Percentiles rank a stretch among this genome's conserved stretches.
These are phyloP conservation scores for Ectropis crepuscularia DNA, from an alignment of 2,888 invertebrate species.

Conservation along the genomic window DNA sequence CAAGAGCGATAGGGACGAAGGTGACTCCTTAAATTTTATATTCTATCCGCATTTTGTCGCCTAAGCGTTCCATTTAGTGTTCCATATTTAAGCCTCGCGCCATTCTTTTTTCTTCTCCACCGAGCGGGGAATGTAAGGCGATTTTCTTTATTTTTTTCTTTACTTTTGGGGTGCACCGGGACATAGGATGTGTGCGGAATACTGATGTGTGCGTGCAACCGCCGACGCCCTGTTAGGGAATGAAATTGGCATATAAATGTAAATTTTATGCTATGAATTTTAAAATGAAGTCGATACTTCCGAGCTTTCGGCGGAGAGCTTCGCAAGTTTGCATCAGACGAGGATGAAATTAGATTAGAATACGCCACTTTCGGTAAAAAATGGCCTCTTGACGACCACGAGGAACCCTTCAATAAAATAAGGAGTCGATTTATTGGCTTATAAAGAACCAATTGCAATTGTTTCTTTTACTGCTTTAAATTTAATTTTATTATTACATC, in stretches of 20 bases:
- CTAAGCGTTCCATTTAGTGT: slow-evolving; percentile 85
- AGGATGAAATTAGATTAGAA: slow-evolving; percentile 81
- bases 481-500: background rate
- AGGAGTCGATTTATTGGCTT: background rate
- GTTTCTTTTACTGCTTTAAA: slow-evolving; percentile 12
- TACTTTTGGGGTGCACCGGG: slow-evolving; percentile 68
- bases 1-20: slow-evolving; percentile 64
- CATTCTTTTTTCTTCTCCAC: slow-evolving; percentile 75
- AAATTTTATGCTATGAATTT: slow-evolving; percentile 85
- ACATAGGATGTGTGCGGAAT: slow-evolving; percentile 75
- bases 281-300: slow-evolving; percentile 84
- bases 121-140: slow-evolving; percentile 73
- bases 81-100: slow-evolving; percentile 83
- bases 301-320: slow-evolving; percentile 68
- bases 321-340: slow-evolving; percentile 67
- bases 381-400: slow-evolving; percentile 67
- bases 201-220: slow-evolving; percentile 82
- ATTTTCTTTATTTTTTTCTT: slow-evolving; percentile 74
- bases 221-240: slow-evolving; percentile 81
- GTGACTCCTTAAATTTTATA: slow-evolving; percentile 81
- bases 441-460: slow-evolving; percentile 1
- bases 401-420: slow-evolving; percentile 20
- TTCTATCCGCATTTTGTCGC: slow-evolving; percentile 85
- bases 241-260: slow-evolving; percentile 85
- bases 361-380: slow-evolving; percentile 69